Percentiles rank a stretch among this genome's conserved stretches.
Evolutionary conservation across 2,113 vertebrate genomes (phyloP).

Genomic region (Eurypyga helias): DNA sequence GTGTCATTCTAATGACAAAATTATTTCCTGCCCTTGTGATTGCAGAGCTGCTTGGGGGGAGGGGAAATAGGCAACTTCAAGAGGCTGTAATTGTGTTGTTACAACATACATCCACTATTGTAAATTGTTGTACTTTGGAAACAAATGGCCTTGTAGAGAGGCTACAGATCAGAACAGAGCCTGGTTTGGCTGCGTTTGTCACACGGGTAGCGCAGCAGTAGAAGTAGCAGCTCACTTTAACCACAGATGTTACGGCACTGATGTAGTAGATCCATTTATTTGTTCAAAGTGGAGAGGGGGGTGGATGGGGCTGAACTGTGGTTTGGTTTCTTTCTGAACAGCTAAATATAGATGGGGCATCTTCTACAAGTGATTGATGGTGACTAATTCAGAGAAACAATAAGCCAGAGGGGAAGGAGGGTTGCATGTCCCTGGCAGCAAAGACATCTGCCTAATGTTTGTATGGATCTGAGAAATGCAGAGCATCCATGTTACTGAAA

Average conservation of each 20-base stretch:
- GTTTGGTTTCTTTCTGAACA: background rate
- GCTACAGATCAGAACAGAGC: background rate
- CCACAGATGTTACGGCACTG: background rate
- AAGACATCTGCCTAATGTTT: background rate
- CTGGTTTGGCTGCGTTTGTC: background rate
- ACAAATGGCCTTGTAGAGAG: background rate
- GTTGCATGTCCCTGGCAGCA: background rate
- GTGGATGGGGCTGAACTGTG: background rate
- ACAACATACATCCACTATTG: background rate
- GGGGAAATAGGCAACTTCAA: background rate
- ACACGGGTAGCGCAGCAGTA: background rate
- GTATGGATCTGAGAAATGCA: background rate
- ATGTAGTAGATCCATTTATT: background rate
- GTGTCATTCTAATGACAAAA: background rate
- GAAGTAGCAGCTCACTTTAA: background rate
- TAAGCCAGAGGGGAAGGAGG: background rate
- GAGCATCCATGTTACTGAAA: background rate
- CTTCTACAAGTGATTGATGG: background rate
- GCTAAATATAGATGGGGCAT: background rate
- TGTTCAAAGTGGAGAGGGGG: background rate
- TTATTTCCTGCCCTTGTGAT: background rate
- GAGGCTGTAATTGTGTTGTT: background rate
- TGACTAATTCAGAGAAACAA: background rate
- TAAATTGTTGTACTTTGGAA: background rate
- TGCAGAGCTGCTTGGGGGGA: accelerated